Evolutionary conservation across 2,888 invertebrate genomes (phyloP).

Genomic region (Pachycephus smyrnensis): DNA sequence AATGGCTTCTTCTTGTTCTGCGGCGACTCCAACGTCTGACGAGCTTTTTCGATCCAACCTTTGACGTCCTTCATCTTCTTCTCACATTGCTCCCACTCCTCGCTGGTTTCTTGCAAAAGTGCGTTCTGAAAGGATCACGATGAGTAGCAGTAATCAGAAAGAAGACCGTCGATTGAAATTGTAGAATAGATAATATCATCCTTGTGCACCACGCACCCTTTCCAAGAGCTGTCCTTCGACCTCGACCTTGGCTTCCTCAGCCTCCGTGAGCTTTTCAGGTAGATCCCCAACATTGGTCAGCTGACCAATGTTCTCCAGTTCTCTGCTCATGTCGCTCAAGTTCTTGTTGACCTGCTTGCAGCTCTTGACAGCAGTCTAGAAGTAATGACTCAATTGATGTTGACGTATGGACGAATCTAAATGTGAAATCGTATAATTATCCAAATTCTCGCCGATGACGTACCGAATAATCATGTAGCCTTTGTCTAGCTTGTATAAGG

Average conservation of each 20-base stretch:
- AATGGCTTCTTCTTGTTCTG: conserved; percentile 89
- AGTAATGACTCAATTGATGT: conserved; percentile 24
- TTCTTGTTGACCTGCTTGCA: conserved; percentile 90
- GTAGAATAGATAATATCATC: background rate
- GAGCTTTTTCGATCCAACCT: conserved; percentile 90
- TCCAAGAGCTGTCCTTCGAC: conserved; percentile 87
- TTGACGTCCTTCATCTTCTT: conserved; percentile 91
- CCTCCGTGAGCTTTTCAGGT: conserved; percentile 85
- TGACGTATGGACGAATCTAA: background rate
- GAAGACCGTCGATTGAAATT: background rate
- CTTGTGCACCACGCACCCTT: conserved; percentile 74
- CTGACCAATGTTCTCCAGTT: conserved; percentile 85
- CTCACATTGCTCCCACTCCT: conserved; percentile 97
- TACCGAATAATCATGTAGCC: conserved; percentile 89
- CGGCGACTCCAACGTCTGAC: conserved; percentile 80
- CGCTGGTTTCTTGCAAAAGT: conserved; percentile 88
- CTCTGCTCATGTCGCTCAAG: conserved; percentile 91
- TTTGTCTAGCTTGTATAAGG: conserved; percentile 85
- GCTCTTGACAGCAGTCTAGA: conserved; percentile 86
- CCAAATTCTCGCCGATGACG: conserved; percentile 40
- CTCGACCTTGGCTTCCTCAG: conserved; percentile 87
- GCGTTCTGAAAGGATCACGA: conserved; percentile 76
- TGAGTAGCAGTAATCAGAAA: background rate
- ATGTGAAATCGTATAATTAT: background rate
- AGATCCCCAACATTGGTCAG: conserved; percentile 88